Evolutionary conservation across 2,797 vertebrate genomes (phyloP).

Genomic region (Tragopan temminckii): DNA sequence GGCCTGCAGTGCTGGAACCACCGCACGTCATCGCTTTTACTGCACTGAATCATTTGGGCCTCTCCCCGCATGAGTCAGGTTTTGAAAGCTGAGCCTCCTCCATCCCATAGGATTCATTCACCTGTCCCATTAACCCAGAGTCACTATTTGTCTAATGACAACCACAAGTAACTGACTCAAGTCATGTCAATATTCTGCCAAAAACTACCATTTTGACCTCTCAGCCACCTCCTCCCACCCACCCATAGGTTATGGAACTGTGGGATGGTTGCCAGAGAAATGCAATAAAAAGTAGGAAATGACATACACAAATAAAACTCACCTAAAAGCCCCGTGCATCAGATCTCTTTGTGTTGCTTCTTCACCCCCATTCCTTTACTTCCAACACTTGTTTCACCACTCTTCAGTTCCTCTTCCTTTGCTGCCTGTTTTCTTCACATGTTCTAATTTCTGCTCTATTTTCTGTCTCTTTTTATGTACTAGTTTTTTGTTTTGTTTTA

Average conservation of each 20-base stretch:
- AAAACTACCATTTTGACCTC: conserved; percentile 54
- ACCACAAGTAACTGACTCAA: conserved; percentile 41
- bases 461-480: not conserved
- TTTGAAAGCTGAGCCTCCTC: conserved; percentile 51
- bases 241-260: conserved; percentile 64
- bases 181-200: conserved; percentile 57
- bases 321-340: conserved; percentile 62
- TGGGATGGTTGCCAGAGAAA: conserved; percentile 70
- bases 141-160: conserved; percentile 50
- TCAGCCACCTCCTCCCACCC: conserved; percentile 53
- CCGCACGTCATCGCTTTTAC: rapidly evolving
- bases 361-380: not conserved
- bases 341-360: conserved; percentile 35
- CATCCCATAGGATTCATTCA: conserved; percentile 25
- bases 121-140: conserved; percentile 58
- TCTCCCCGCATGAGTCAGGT: not conserved
- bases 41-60: not conserved
- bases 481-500: not conserved
- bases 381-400: not conserved
- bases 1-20: not conserved
- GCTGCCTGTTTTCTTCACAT: not conserved
- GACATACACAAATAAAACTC: conserved; percentile 74
- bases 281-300: conserved; percentile 78
- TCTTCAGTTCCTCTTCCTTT: conserved; percentile 31
- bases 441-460: not conserved